Percentiles rank a stretch among this genome's conserved stretches.
phyloP scores from a whole-genome alignment of 2,888 invertebrate species.

The Mesorhabditis belari region DNA sequence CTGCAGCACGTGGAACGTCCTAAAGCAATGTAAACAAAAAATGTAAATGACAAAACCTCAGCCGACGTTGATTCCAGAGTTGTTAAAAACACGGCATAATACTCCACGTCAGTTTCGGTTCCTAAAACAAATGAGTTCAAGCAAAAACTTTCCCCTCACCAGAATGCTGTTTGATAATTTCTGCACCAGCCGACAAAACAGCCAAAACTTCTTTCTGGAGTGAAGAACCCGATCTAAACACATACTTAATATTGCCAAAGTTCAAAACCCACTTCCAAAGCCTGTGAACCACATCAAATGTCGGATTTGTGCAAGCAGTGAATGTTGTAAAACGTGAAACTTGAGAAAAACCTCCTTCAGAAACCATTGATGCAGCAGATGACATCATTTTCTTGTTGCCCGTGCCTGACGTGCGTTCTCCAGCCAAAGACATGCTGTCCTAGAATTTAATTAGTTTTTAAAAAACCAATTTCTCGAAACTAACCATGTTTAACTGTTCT shows the following conservation, averaged over 20 bases:
- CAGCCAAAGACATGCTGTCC: slow-evolving; percentile 37
- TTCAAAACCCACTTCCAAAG: too few relatives aligned
- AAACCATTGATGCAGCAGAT: slow-evolving; percentile 37
- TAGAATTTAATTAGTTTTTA: slow-evolving; percentile 1
- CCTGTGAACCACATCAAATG: slow-evolving; percentile 66
- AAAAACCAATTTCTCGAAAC: background rate
- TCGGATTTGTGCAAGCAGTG: slow-evolving; percentile 81
- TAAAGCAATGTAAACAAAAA: background rate
- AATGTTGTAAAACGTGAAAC: slow-evolving; percentile 61
- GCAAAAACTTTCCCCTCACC: slow-evolving; percentile 9
- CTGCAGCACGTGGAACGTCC: slow-evolving; percentile 50
- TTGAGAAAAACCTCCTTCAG: slow-evolving; percentile 32
- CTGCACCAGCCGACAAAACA: slow-evolving; percentile 82
- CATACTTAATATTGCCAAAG: too few relatives aligned
- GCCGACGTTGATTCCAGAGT: slow-evolving; percentile 33
- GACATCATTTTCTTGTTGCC: too few relatives aligned
- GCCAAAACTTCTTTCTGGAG: slow-evolving; percentile 90
- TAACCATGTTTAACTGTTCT: slow-evolving; percentile 10
- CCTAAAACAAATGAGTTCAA: slow-evolving; percentile 17
- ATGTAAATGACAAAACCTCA: background rate
- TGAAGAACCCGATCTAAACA: slow-evolving; percentile 60
- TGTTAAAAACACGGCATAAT: slow-evolving; percentile 76
- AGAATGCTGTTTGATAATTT: slow-evolving; percentile 69
- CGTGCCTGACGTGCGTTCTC: background rate
- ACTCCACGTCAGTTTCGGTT: slow-evolving; percentile 77